Evolutionary conservation across 2,888 invertebrate species (phyloP).

Genomic region (Aplocera efformata): DNA sequence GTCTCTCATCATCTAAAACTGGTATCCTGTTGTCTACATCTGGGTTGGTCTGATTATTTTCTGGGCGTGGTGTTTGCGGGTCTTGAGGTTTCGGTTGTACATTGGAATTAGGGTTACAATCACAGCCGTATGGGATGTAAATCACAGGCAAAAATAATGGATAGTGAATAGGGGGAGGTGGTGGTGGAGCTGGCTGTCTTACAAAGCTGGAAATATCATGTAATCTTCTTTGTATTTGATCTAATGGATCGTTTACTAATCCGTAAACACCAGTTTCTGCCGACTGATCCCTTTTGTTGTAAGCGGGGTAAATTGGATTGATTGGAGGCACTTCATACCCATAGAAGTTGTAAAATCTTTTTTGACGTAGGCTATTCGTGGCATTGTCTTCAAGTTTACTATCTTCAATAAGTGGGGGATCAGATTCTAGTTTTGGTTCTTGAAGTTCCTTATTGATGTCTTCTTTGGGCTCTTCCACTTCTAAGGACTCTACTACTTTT

Average conservation of each 20-base stretch:
- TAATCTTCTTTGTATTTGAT: conserved; percentile 43
- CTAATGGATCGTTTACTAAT: conserved; percentile 39
- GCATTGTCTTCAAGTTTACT: conserved; percentile 24
- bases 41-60: conserved; percentile 31
- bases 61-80: conserved; percentile 16
- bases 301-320: conserved; percentile 37
- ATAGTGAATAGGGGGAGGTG: conserved; percentile 34
- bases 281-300: conserved; percentile 37
- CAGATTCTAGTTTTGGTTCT: conserved; percentile 33
- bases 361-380: conserved; percentile 44
- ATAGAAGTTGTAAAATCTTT: conserved; percentile 48
- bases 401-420: conserved; percentile 31
- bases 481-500: conserved; percentile 13
- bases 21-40: conserved; percentile 42
- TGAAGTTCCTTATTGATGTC: conserved; percentile 7
- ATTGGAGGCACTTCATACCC: conserved; percentile 41
- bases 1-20: conserved; percentile 52
- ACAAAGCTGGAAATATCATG: conserved; percentile 43
- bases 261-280: conserved; percentile 35
- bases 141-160: conserved; percentile 52
- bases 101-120: conserved; percentile 33
- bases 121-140: conserved; percentile 46
- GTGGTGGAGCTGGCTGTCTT: conserved; percentile 37
- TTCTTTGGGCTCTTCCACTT: conserved; percentile 1
- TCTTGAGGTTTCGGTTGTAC: conserved; percentile 12